Conservation (phyloP, 2,888 invertebrate genomes). For the Cynaeus angustus region DNA sequence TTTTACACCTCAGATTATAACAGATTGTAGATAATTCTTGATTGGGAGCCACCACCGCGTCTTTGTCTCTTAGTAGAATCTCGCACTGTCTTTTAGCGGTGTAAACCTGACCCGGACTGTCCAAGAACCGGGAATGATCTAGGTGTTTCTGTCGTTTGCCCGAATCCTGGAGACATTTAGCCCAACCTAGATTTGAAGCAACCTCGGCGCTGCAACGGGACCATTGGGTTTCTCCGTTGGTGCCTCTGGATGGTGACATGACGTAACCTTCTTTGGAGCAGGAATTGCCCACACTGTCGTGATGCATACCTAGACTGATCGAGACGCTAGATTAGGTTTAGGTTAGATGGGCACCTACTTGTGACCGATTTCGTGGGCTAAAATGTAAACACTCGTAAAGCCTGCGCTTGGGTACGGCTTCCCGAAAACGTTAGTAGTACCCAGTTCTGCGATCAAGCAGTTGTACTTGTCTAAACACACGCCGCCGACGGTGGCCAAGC, state of each 20-base stretch:
- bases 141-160: constrained; percentile 73
- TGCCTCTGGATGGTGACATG: constrained; percentile 88
- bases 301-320: constrained; percentile 85
- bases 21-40: constrained; percentile 74
- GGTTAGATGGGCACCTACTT: constrained; percentile 75
- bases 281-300: constrained; percentile 82
- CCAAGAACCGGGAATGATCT: constrained; percentile 77
- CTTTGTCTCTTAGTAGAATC: constrained; percentile 79
- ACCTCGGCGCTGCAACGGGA: constrained; percentile 83
- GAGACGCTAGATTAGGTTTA: constrained; percentile 22
- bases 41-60: constrained; percentile 75
- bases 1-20: constrained; percentile 80
- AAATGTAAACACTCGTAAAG: constrained; percentile 87
- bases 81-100: constrained; percentile 85
- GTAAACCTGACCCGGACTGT: constrained; percentile 82
- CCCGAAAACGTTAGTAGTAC: constrained; percentile 81
- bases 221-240: constrained; percentile 86
- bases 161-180: constrained; percentile 79
- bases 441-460: constrained; percentile 87
- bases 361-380: constrained; percentile 89
- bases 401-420: constrained; percentile 88
- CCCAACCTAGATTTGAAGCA: constrained; percentile 77
- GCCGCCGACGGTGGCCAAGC: constrained; percentile 86
- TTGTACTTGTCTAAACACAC: constrained; percentile 82
- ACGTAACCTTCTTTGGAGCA: constrained; percentile 86